Base-by-base conservation (phyloP, 2,888 invertebrate species). In the Oegoconia quadripuncta region DNA sequence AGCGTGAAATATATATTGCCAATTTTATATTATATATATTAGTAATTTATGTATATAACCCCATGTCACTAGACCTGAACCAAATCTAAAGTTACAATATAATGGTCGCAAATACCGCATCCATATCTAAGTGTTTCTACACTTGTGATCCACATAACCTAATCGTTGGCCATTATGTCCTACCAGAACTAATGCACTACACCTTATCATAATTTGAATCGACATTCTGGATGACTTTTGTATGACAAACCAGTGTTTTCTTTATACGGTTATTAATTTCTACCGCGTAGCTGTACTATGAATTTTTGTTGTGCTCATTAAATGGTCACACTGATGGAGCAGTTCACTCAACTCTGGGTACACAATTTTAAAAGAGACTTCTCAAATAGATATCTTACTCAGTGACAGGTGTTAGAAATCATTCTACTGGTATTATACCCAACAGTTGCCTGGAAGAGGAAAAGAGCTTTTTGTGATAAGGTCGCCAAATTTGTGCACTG, bases 141-240 rank as follows among this genome's bases (percentile, higher is more conserved):
- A 56, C 61, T 28, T 40, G 66, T 51, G 18, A 39, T 29, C 58
- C 53, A 66, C 66, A 65, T 55, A 70, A 63, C 67, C 73, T 77
- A 81, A 81, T 79, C 74, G 76, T 64, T 48, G 52, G 64, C 74
- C 78, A 84, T 86, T 86, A 86, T 65, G 67, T 62, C 66, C 74
- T 87, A 77, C 83, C 86, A 81, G 83, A 87, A 87, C 87, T 86
- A 87, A 87, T 87, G 80, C 72, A 55, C 64, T 55, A 52, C 59
- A 68, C 64, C 79, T 86, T 87, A 87, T 87, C 87, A 79, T 87
- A 86, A 84, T 84, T 81, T 73, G 77, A 77, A 87, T 87, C 87
- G 82, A 78, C 81, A 69, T 79, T 76, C 67, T 69, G 75, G 70
- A 82, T 79, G 78, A 79, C 70, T 78, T 77, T 80, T 74, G 79